Base-by-base conservation (phyloP, 2,888 invertebrate genomes). In the Apomyelois bistriatella region DNA sequence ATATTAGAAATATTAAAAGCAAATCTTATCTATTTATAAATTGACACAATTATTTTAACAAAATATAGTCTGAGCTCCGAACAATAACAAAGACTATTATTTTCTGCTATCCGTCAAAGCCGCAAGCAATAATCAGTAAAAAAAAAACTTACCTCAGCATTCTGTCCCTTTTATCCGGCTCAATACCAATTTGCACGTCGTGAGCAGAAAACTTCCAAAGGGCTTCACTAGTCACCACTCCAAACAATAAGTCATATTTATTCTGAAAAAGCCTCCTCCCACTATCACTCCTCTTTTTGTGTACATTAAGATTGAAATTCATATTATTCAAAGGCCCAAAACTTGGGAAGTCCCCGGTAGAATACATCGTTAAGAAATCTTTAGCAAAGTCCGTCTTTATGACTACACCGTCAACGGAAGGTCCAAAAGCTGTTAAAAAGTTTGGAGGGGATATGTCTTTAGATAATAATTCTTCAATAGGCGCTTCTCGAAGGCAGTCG, bases 321-420 rank as follows among this genome's bases (percentile, higher is more conserved):
- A 91, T 91, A 57, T 91, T 89, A 58, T 90, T 90, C 35, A 92
- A 79, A 3, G 92, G 92, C n/a, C 92, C 93, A 64, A 91, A 91
- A 72, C 91, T 92, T 57, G 93, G 93, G 61, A 93, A 91, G 62
- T 93, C 93, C 54, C 93, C 92, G 0, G 93, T 92, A 13, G 92
- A 91, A 70, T 94, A 93, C 78, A 94, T 93, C 1, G 95, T 94
- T 36, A 95, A 85, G 53, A 95, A 92, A 67, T 95, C 95, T 79
- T 96, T 96, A 51, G 95, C 94, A 70, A 96, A 95, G 79, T 96
- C 96, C 10, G 95, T 94, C 81, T 96, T 95, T 71, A 98, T 97
- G 58, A 98, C 97, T 60, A 98, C 97, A 51, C 97, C 98, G 76
- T 98, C 98, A 51, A 98, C 95, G 64, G 97, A 97, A 10, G 98